Conservation (phyloP, 2,113 vertebrate genomes). For the Suricata suricatta region DNA sequence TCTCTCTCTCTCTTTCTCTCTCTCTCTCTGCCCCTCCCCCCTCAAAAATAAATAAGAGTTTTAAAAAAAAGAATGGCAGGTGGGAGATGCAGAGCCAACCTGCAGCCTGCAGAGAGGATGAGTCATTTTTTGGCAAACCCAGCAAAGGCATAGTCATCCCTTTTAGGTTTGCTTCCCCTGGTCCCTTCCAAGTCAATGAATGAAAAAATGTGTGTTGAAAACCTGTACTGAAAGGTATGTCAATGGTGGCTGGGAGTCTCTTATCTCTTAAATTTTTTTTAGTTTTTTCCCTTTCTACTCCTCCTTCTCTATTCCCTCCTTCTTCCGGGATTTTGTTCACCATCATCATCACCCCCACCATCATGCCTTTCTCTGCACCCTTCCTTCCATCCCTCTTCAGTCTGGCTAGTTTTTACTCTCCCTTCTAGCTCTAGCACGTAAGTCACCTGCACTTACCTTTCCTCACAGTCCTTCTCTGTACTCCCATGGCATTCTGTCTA, state of each 20-base stretch:
- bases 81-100: neutral
- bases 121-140: neutral
- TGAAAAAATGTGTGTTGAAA: slow-evolving; percentile 18
- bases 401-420: neutral
- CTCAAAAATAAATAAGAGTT: no score
- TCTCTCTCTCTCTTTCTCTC: no score
- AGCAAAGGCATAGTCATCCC: neutral
- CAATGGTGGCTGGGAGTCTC: neutral
- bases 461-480: neutral
- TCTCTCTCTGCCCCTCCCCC: no score
- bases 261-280: neutral
- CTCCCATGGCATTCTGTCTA: neutral
- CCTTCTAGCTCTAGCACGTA: neutral
- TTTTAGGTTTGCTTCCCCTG: neutral
- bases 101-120: neutral
- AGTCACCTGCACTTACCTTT: neutral
- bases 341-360: neutral
- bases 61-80: neutral
- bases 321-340: neutral
- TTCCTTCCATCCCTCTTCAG: neutral
- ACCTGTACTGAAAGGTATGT: neutral
- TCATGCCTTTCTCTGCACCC: neutral
- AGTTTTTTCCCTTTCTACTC: neutral
- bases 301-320: neutral
- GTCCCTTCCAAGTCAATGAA: neutral